Conservation (phyloP, 2,888 invertebrate species). For the Drosophila fungiperda region DNA sequence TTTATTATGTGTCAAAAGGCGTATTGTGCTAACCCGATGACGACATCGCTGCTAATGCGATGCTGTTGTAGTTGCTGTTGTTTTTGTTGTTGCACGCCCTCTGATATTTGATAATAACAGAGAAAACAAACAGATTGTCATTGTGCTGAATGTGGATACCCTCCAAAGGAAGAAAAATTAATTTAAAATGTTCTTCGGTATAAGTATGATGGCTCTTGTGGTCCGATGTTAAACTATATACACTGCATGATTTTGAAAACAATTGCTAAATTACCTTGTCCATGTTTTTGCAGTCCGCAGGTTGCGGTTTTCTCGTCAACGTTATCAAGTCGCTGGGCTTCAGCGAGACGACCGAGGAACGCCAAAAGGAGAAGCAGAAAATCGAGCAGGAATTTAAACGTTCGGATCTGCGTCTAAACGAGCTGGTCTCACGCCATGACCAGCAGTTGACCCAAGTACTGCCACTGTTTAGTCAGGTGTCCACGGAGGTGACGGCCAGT, state of each 20-base stretch:
- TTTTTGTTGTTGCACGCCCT: conserved; percentile 63
- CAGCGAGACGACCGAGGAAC: conserved; percentile 96
- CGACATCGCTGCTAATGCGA: conserved; percentile 51
- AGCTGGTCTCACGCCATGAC: conserved; percentile 94
- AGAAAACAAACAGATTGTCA: conserved; percentile 6
- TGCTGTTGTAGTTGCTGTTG: conserved; percentile 26
- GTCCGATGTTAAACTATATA: not conserved
- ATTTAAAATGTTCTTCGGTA: not conserved
- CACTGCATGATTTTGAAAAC: not conserved
- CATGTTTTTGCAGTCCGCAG: conserved; percentile 88
- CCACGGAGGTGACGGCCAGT: conserved; percentile 91
- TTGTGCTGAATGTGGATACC: not conserved
- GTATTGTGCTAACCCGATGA: conserved; percentile 50
- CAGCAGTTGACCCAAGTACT: conserved; percentile 91
- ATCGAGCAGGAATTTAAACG: conserved; percentile 96
- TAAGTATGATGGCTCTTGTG: not conserved
- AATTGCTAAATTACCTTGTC: conserved; percentile 1
- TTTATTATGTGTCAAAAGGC: not conserved
- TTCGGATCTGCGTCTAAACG: conserved; percentile 95
- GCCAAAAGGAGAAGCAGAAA: conserved; percentile 96
- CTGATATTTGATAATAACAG: conserved; percentile 44
- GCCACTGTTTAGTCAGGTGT: conserved; percentile 91
- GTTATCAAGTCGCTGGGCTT: conserved; percentile 97
- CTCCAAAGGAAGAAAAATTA: not conserved
- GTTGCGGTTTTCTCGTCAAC: conserved; percentile 92